Conservation (phyloP, 2,888 invertebrate species). For the Yponomeuta cagnagella region DNA sequence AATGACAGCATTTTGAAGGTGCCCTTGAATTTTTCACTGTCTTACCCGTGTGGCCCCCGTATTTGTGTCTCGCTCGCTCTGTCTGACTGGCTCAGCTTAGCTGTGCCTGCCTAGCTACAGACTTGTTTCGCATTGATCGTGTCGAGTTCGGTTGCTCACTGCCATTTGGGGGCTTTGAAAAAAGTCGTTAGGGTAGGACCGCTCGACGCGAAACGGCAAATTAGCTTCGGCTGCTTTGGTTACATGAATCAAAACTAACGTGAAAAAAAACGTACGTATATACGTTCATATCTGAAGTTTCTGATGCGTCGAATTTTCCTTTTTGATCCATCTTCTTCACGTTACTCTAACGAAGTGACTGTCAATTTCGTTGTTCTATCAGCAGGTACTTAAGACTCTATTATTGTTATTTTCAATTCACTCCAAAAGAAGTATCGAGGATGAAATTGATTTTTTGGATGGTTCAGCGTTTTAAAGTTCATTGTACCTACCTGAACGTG, state of each 20-base stretch:
- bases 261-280: too few species aligned
- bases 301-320: too few species aligned
- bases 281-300: too few species aligned
- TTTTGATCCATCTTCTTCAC: too few species aligned
- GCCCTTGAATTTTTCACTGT: constrained; percentile 35
- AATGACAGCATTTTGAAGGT: constrained; percentile 67
- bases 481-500: too few species aligned
- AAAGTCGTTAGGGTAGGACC: background rate
- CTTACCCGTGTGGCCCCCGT: background rate
- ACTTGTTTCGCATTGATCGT: constrained; percentile 7
- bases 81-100: constrained; percentile 19
- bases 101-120: background rate
- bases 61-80: background rate
- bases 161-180: background rate
- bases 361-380: too few species aligned
- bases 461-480: too few species aligned
- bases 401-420: too few species aligned
- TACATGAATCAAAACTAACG: background rate
- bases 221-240: background rate
- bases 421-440: too few species aligned
- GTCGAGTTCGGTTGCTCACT: background rate
- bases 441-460: too few species aligned
- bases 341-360: too few species aligned
- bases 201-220: background rate
- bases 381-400: too few species aligned